These are phyloP conservation scores for Zonitis immaculata DNA, from an alignment of 2,888 invertebrate species.

Conservation along the genomic window DNA sequence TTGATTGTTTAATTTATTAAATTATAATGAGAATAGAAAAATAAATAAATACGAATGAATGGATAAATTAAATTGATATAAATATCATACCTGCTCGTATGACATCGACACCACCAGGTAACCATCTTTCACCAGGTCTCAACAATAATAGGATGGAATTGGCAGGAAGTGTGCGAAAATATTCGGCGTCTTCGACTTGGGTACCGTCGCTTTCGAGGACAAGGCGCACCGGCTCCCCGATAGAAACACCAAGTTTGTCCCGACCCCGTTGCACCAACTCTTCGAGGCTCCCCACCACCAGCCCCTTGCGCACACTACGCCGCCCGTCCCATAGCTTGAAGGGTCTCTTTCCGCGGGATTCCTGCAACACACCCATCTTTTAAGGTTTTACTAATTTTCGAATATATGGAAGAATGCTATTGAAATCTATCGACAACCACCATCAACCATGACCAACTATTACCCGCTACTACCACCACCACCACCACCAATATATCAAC, in stretches of 20 bases:
- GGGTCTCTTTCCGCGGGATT: constrained; percentile 93
- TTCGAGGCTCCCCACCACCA: constrained; percentile 88
- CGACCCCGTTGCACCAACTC: constrained; percentile 68
- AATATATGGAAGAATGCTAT: too few relatives aligned
- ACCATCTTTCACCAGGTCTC: constrained; percentile 88
- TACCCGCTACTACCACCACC: background rate
- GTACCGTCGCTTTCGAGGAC: constrained; percentile 95
- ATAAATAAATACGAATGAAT: background rate
- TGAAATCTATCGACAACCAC: background rate
- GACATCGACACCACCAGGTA: constrained; percentile 90
- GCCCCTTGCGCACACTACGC: constrained; percentile 87
- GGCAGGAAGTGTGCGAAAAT: constrained; percentile 89
- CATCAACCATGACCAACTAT: background rate
- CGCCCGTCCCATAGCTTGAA: constrained; percentile 96
- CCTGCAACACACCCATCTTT: constrained; percentile 57
- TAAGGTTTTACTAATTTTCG: constrained; percentile 3
- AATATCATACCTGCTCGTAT: constrained; percentile 76
- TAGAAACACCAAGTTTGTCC: constrained; percentile 84
- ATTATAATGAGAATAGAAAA: background rate
- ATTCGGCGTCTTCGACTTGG: constrained; percentile 94
- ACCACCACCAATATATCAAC: background rate
- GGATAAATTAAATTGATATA: background rate
- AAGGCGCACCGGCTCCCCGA: constrained; percentile 81
- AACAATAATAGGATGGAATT: constrained; percentile 86
- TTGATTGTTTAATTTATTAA: too few relatives aligned